phyloP scores from a whole-genome alignment of 1,140 invertebrate species.

The Fopius arisanus region DNA sequence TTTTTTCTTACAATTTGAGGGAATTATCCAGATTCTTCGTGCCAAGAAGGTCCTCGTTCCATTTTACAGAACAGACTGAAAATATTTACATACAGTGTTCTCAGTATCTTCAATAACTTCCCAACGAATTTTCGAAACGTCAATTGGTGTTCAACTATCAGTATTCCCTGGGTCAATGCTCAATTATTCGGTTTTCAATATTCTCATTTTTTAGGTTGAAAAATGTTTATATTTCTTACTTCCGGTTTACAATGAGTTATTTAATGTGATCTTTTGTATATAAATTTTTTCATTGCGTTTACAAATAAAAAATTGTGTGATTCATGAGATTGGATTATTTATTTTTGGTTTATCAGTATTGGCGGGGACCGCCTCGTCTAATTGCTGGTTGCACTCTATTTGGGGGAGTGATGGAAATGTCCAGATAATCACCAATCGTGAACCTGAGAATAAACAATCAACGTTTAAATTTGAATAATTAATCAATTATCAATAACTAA shows the following conservation, averaged over 20 bases:
- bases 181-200: neutral
- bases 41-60: neutral
- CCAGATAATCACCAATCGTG: conserved; percentile 94
- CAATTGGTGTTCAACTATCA: neutral
- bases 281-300: conserved; percentile 22
- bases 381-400: conserved; percentile 74
- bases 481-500: too few relatives aligned
- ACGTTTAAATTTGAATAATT: too few relatives aligned
- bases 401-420: conserved; percentile 95
- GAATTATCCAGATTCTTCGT: too few relatives aligned
- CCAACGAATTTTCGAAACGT: neutral
- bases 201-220: neutral
- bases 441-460: conserved; percentile 75
- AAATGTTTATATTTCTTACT: neutral
- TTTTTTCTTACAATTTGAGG: too few relatives aligned
- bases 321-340: neutral
- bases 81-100: neutral
- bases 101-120: neutral
- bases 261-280: conserved; percentile 32
- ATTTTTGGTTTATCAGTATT: conserved; percentile 58
- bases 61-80: neutral
- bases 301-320: neutral
- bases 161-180: conserved; percentile 7
- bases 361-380: conserved; percentile 69
- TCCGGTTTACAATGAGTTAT: conserved; percentile 13